phyloP scores from a whole-genome alignment of 2,113 vertebrate genomes.

The Suricata suricatta region DNA sequence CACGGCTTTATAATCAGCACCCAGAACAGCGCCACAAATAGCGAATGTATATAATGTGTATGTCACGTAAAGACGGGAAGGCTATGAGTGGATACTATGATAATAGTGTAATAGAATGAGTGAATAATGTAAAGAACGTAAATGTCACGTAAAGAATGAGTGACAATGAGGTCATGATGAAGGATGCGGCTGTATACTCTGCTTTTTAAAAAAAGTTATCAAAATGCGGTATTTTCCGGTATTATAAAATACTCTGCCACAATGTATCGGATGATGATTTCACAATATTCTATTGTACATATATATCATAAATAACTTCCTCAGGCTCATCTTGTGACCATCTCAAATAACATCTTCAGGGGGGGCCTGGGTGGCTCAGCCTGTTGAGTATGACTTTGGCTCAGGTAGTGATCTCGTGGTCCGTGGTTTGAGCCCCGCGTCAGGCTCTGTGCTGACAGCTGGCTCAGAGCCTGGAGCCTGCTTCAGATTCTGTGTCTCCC shows the following conservation, averaged over 20 bases:
- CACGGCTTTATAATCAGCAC: background rate
- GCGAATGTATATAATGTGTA: too few species aligned
- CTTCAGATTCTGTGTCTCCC: too few species aligned
- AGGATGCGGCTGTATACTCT: background rate
- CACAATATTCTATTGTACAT: fast-evolving
- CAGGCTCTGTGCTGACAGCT: too few species aligned
- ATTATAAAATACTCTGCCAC: background rate
- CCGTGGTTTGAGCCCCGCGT: too few species aligned
- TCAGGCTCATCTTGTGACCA: too few species aligned
- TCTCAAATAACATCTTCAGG: background rate
- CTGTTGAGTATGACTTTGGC: too few species aligned
- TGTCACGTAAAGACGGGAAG: background rate
- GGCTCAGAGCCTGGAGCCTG: too few species aligned
- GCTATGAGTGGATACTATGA: background rate
- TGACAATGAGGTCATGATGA: fast-evolving
- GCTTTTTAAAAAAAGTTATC: background rate
- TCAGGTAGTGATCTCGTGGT: too few species aligned
- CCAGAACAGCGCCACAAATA: background rate
- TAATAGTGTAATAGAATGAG: background rate
- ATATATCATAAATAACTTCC: background rate
- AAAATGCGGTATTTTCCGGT: background rate
- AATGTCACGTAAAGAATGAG: background rate
- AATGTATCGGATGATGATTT: fast-evolving
- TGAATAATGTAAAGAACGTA: background rate
- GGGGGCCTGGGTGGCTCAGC: too few species aligned